Evolutionary conservation across 2,888 invertebrate species (phyloP), one percentile per base, ranked within the genome.

Genomic region (Trachelus troglodyta): DNA sequence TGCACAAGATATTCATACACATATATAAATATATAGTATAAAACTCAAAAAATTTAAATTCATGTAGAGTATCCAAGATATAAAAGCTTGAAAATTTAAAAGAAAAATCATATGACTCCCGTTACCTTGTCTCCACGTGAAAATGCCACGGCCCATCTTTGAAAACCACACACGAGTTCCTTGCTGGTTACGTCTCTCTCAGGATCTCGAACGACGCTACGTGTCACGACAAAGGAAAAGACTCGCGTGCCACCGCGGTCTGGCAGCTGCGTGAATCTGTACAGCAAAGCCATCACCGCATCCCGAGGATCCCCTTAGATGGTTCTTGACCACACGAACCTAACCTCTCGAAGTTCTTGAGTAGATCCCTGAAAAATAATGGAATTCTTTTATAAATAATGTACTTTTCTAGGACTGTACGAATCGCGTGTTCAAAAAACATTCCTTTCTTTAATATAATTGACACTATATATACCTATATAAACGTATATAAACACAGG

Each of bases 161-260:
- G 96, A 90, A 96, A 95, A 76, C 96, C 96, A 91, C 96, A 96
- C 82, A 95, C 94, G 92, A 97, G 95, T 91, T 96, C 96, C 91
- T 96, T 96, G 85, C 96, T 95, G 82, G 95, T 96, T 87, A 96
- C 95, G 92, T 96, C 96, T 80, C 96, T 94, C 89, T 96, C 95
- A 75, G 95, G 94, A 92, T 96, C 96, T 79, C 96, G 93, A 75
- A 96, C 95, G 83, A 96, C 95, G 79, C 95, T 95, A 87, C 95
- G 94, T 81, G 96, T 96, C 85, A 97, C 95, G 87, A 96, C 95
- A 92, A 97, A 97, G 80, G 96, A 96, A 93, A 96, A 97, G 87
- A 96, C 95, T 92, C 96, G 96, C 84, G 96, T 96, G 93, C 96
- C 95, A 92, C 95, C 95, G 91, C 96, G 94, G 93, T 96, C 96